Evolutionary conservation across 2,888 invertebrate genomes (phyloP).

Genomic region (Tortrix viridana): DNA sequence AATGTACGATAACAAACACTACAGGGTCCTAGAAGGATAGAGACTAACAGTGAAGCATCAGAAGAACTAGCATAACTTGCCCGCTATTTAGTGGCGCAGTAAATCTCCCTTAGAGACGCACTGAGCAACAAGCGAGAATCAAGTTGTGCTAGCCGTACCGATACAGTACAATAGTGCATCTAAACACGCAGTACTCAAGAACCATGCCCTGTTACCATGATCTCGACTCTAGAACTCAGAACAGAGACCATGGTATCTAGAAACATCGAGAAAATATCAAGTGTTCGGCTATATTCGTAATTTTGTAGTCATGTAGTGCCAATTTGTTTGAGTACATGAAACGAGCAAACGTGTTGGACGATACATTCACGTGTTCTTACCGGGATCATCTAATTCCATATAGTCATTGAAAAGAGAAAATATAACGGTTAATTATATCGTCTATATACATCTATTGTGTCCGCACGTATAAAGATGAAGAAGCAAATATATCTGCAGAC

Average conservation of each 20-base stretch:
- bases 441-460: constrained; percentile 35
- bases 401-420: constrained; percentile 80
- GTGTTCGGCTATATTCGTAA: constrained; percentile 54
- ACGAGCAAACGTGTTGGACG: constrained; percentile 51
- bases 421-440: constrained; percentile 58
- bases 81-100: too few species aligned
- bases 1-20: constrained; percentile 14
- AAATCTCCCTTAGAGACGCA: constrained; percentile 5
- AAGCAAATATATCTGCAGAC: not conserved
- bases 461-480: not conserved
- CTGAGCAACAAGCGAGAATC: too few species aligned
- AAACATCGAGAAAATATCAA: constrained; percentile 34
- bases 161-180: constrained; percentile 57
- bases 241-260: constrained; percentile 51
- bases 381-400: constrained; percentile 80
- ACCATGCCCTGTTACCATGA: constrained; percentile 63
- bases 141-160: constrained; percentile 17
- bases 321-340: constrained; percentile 46
- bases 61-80: constrained; percentile 6
- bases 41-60: constrained; percentile 33
- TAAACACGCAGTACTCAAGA: constrained; percentile 65
- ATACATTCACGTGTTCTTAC: constrained; percentile 65
- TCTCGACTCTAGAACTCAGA: constrained; percentile 43
- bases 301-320: constrained; percentile 22
- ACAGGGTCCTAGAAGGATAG: constrained; percentile 27